Conservation (phyloP, 2,888 invertebrate genomes). For the Drosophila aldrichi region DNA sequence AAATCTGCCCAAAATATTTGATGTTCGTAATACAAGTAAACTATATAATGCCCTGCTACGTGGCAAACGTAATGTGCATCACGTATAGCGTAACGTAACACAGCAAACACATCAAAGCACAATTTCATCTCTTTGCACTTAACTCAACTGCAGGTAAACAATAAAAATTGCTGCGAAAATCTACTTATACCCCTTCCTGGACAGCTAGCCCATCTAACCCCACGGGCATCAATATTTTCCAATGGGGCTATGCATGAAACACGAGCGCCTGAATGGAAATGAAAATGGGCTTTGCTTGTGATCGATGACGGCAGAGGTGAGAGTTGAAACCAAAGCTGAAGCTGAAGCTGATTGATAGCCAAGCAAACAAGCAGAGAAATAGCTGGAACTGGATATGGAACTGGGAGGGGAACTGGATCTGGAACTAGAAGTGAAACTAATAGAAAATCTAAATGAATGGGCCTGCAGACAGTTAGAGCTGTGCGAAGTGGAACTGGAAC, state of each 20-base stretch:
- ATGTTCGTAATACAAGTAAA: no score
- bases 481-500: neutral
- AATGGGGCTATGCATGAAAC: conserved; percentile 37
- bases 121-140: neutral
- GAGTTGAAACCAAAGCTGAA: conserved; percentile 36
- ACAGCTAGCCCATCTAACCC: neutral
- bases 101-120: no score
- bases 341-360: conserved; percentile 9
- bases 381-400: conserved; percentile 3
- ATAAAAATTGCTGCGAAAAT: no score
- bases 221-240: neutral
- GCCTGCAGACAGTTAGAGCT: neutral
- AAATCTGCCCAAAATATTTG: no score
- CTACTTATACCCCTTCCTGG: neutral
- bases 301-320: conserved; percentile 70
- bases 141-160: neutral
- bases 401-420: neutral
- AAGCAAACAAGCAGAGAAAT: conserved; percentile 5
- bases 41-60: no score
- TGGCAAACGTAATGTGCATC: no score
- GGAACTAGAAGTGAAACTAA: conserved; percentile 7
- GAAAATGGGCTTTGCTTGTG: conserved; percentile 53
- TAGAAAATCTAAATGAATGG: neutral
- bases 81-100: neutral
- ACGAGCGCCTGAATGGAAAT: conserved; percentile 54